Evolutionary conservation across 1,140 invertebrate genomes (phyloP).

Genomic region (Adelges cooleyi): DNA sequence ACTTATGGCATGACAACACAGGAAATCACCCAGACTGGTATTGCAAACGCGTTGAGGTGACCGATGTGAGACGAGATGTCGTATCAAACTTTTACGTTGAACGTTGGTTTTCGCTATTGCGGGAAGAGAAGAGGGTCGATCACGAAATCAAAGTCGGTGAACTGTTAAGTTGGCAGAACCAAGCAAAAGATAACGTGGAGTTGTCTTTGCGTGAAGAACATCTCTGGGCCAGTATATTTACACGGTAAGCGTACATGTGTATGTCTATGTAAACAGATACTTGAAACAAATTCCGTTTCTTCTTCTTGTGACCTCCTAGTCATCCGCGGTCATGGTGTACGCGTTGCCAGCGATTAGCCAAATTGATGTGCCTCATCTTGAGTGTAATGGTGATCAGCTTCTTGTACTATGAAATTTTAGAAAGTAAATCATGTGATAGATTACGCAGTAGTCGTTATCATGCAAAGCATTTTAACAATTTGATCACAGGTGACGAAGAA

Average conservation of each 20-base stretch:
- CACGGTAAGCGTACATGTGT: neutral
- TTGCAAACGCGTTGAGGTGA: conserved; percentile 3
- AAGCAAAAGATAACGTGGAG: neutral
- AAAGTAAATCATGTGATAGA: neutral
- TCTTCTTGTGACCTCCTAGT: neutral
- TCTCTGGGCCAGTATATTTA: conserved; percentile 9
- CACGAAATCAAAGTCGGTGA: neutral
- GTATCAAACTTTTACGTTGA: neutral
- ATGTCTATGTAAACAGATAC: no score
- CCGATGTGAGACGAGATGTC: neutral
- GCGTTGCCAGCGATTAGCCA: neutral
- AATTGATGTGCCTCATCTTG: neutral
- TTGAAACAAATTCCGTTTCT: no score
- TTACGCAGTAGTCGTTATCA: no score
- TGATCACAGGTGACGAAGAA: neutral
- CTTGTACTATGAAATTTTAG: neutral
- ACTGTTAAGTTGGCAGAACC: neutral
- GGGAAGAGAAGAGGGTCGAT: neutral
- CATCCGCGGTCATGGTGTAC: neutral
- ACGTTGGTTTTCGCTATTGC: neutral
- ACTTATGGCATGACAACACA: conserved; percentile 31
- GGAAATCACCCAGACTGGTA: conserved; percentile 30
- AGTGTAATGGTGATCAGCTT: neutral
- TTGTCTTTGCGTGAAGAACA: conserved; percentile 1
- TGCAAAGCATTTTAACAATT: no score